Conservation (phyloP, 2,888 invertebrate species). For the Chaetogeoica ovagalla region DNA sequence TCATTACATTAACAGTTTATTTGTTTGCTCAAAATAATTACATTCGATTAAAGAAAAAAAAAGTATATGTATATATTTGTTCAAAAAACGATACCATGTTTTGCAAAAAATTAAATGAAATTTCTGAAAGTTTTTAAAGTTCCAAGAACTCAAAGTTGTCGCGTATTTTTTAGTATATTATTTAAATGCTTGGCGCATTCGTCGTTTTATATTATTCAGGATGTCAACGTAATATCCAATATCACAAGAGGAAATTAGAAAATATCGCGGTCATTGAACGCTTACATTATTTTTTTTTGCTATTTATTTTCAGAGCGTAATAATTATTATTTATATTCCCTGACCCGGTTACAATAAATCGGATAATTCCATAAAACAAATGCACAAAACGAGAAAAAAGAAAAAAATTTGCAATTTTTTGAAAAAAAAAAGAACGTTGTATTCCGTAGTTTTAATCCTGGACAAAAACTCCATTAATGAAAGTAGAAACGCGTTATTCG, state of each 20-base stretch:
- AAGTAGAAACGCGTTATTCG: neutral
- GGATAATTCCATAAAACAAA: neutral
- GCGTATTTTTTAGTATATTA: neutral
- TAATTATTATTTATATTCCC: neutral
- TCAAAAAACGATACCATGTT: neutral
- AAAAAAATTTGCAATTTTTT: neutral
- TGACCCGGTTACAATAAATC: neutral
- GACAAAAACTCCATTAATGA: neutral
- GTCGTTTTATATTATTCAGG: neutral
- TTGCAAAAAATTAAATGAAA: neutral
- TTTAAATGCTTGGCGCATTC: neutral
- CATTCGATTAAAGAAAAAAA: neutral
- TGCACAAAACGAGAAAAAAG: neutral
- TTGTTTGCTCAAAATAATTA: conserved; percentile 9
- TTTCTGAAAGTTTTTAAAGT: neutral
- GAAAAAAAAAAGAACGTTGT: neutral
- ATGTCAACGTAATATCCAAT: neutral
- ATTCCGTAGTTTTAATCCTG: neutral
- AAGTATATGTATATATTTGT: neutral
- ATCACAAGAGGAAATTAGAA: neutral
- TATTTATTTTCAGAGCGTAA: neutral
- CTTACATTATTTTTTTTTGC: neutral
- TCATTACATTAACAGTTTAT: conserved; percentile 19
- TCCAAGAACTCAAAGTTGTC: neutral
- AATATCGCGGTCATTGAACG: neutral